Evolutionary conservation across 2,113 vertebrate genomes (phyloP).

Genomic region (Origma solitaria): DNA sequence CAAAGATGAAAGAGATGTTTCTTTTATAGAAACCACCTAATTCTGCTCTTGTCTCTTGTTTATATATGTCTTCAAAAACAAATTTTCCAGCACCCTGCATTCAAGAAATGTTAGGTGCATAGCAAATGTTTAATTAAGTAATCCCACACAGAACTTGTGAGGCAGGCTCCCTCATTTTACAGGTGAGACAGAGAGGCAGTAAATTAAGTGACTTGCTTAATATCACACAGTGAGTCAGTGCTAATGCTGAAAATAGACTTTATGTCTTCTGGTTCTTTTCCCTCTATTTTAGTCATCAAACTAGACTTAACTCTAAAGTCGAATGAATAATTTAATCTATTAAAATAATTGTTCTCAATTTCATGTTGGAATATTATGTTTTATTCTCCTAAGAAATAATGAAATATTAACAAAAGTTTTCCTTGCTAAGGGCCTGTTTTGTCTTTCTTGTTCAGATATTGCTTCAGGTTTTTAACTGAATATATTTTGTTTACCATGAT

Average conservation of each 20-base stretch:
- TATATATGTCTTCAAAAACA: not conserved
- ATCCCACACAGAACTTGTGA: slow-evolving; percentile 14
- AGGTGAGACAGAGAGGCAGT: slow-evolving; percentile 31
- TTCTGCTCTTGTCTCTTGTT: not conserved
- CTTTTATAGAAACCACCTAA: not conserved
- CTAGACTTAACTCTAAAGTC: not conserved
- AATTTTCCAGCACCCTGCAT: not conserved
- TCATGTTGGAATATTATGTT: not conserved
- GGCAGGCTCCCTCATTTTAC: slow-evolving; percentile 11
- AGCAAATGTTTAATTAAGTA: slow-evolving; percentile 31
- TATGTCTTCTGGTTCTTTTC: not conserved
- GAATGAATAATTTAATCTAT: not conserved
- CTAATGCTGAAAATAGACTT: slow-evolving; percentile 19
- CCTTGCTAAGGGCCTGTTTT: not conserved
- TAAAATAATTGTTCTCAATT: not conserved
- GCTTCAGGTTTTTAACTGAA: not conserved
- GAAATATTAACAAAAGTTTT: not conserved
- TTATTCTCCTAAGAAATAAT: not conserved
- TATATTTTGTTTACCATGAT: not conserved
- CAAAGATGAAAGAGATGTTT: not conserved
- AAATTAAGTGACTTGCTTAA: slow-evolving; percentile 18
- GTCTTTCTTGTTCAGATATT: not conserved
- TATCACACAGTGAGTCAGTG: slow-evolving; percentile 49
- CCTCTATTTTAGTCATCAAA: slow-evolving; percentile 6
- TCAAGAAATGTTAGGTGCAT: not conserved